Evolutionary conservation across 2,113 vertebrate genomes (phyloP).

Genomic region (Hippocampus comes): DNA sequence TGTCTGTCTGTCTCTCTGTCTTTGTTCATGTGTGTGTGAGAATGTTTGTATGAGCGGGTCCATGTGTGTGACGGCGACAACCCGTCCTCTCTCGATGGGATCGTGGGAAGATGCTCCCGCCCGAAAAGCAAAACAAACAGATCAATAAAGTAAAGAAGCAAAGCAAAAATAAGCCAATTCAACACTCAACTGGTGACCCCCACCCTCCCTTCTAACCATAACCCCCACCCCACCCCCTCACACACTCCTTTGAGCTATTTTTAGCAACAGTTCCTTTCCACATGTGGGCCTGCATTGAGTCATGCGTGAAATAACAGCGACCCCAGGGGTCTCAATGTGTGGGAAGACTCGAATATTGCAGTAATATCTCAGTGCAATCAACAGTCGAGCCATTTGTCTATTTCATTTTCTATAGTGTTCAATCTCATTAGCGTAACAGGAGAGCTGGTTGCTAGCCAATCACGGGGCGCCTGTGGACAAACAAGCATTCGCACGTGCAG

Average conservation of each 20-base stretch:
- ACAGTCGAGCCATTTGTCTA: background rate
- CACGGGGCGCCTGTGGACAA: too few species aligned
- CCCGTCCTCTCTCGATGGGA: constrained; percentile 34
- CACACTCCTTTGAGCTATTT: constrained; percentile 16
- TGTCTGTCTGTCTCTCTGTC: too few species aligned
- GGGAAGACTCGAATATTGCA: background rate
- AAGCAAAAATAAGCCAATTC: constrained; percentile 26
- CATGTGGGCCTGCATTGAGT: constrained; percentile 6
- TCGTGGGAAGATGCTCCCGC: constrained; percentile 58
- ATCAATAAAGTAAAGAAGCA: constrained; percentile 39
- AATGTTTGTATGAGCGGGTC: background rate
- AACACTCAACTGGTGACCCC: background rate
- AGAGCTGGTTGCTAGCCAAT: too few species aligned
- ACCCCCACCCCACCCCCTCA: background rate
- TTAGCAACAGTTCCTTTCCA: constrained; percentile 19
- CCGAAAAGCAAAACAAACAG: constrained; percentile 33
- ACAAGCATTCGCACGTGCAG: too few species aligned
- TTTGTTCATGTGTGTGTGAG: background rate
- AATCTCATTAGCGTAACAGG: too few species aligned
- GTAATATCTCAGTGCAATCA: background rate
- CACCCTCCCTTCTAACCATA: background rate
- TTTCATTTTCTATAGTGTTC: too few species aligned
- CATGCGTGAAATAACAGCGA: background rate
- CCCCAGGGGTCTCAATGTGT: background rate
- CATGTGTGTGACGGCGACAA: constrained; percentile 22